Evolutionary conservation across 1,140 invertebrate genomes (phyloP), one percentile per base, ranked within the genome.

Genomic region (Antheraea pernyi): DNA sequence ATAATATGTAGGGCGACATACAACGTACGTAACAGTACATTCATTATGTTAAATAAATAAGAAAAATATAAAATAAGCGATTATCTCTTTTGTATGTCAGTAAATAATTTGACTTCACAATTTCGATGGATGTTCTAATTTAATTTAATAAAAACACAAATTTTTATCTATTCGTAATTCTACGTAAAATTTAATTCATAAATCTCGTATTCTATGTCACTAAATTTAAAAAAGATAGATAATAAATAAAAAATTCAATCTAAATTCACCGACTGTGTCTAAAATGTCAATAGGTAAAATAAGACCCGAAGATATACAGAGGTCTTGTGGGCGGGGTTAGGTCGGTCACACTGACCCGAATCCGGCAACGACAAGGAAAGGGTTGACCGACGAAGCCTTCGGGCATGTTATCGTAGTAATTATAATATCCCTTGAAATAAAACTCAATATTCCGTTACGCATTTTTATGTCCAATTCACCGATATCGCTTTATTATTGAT

Each of bases 341-440:
- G 64, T 67, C 63, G 19, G n/a, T 59, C 58, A 22, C 53, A 68
- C 67, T 59, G 19, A 67, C 5, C 70, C 73, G 13, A 19, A 60
- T 53, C 16, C 53, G 48, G 36, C 53, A 18, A 9, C n/a, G 71
- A 74, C 70, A 77, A 60, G 68, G 67, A 72, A 77, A 72, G 70
- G 75, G 75, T 77, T 72, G 70, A 69, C 68, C 75, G 59, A 70
- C 46, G 46, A 48, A 70, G 61, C 68, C 74, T 46, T 19, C 18
- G 59, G 71, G 71, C 74, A 64, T 73, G 70, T 68, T 77, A 70
- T 72, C 66, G 59, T 73, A 68, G 46, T 74, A 74, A 77, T 77
- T 77, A 74, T 74, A 69, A 73, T 65, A 69, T 63, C 61, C 42
- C 22, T 30, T 62, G 19, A 72, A 72, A 76, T 65, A 72, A 68